A percentile compares a stretch with the other conserved stretches of the same genome.
phyloP scores from a whole-genome alignment of 2,113 vertebrate species.

The Zootoca vivipara region DNA sequence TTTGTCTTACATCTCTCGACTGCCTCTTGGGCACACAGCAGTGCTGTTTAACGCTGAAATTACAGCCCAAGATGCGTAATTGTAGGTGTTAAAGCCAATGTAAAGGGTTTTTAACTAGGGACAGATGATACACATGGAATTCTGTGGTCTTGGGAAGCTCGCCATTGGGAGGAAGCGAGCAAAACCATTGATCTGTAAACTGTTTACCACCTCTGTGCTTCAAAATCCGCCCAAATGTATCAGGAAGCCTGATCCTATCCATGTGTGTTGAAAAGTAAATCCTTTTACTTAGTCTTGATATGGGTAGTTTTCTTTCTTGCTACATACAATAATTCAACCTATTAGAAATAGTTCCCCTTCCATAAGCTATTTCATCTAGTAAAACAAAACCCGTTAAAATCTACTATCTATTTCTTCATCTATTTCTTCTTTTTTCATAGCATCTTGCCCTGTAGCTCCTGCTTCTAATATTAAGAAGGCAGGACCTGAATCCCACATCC shows the following conservation, averaged over 20 bases:
- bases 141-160: not conserved
- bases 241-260: not conserved
- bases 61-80: constrained; percentile 43
- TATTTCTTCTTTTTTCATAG: not conserved
- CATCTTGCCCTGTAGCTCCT: constrained; percentile 17
- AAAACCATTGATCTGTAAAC: constrained; percentile 26
- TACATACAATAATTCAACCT: not conserved
- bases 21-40: constrained; percentile 22
- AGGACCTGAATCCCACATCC: not conserved
- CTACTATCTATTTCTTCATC: constrained; percentile 7
- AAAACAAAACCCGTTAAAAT: not conserved
- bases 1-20: constrained; percentile 52
- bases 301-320: not conserved
- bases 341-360: not conserved
- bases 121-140: not conserved
- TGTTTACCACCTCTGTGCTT: fast-evolving
- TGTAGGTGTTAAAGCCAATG: constrained; percentile 26
- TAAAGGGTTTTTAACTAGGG: constrained; percentile 25
- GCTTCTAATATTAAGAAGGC: not conserved
- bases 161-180: not conserved
- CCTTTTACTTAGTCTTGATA: not conserved
- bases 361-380: not conserved
- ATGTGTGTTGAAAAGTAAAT: not conserved
- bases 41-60: constrained; percentile 58
- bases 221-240: not conserved